Evolutionary conservation across 1,140 invertebrate species (phyloP).

Genomic region (Formica exsecta): DNA sequence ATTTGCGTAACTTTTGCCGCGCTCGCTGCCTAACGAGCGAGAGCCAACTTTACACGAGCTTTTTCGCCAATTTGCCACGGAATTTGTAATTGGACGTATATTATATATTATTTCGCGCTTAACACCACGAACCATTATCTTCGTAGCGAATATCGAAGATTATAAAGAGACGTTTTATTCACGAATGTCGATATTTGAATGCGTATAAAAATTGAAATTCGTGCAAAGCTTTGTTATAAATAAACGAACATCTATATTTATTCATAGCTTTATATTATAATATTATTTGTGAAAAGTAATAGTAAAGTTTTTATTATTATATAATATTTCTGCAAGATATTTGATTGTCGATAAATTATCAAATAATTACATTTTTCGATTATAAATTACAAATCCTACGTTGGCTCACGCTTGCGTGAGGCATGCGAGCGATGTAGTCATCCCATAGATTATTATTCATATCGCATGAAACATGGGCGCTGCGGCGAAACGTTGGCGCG

Average conservation of each 20-base stretch:
- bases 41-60: constrained; percentile 51
- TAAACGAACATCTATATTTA: not conserved
- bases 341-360: not conserved
- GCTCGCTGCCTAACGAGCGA: constrained; percentile 66
- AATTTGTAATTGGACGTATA: constrained; percentile 36
- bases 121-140: not conserved
- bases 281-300: not conserved
- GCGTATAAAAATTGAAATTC: not conserved
- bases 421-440: constrained; percentile 73
- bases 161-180: not conserved
- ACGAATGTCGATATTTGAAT: not conserved
- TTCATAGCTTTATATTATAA: not conserved
- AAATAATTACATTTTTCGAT: not conserved
- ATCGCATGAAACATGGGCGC: constrained; percentile 85
- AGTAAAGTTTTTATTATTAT: not conserved
- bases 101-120: constrained; percentile 30
- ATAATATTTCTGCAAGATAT: not conserved
- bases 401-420: constrained; percentile 57
- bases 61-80: constrained; percentile 23
- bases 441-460: constrained; percentile 82
- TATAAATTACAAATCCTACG: constrained; percentile 36
- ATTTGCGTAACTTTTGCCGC: constrained; percentile 76
- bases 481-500: constrained; percentile 79
- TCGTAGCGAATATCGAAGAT: not conserved
- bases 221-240: not conserved